Evolutionary conservation across 2,113 vertebrate species (phyloP).

Genomic region (Aegotheles bennettii): DNA sequence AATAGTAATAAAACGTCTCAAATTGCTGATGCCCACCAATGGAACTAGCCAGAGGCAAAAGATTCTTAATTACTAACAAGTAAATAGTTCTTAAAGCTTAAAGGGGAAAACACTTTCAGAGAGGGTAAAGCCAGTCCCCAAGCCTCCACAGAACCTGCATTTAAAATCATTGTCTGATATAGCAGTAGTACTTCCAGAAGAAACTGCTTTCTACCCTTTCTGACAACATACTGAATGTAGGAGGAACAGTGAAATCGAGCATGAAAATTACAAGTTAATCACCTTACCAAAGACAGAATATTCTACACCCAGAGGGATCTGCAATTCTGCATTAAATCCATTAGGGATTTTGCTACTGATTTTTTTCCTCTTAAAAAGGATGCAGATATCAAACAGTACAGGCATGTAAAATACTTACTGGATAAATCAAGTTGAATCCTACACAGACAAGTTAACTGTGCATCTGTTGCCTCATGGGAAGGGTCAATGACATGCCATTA

Average conservation of each 20-base stretch:
- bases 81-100: not conserved
- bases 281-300: not conserved
- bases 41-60: not conserved
- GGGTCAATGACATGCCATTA: not conserved
- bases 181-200: not conserved
- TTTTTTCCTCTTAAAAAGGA: not conserved
- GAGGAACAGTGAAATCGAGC: not conserved
- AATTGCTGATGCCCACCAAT: not conserved
- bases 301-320: not conserved
- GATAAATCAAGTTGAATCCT: not conserved
- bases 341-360: not conserved
- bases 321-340: rapidly evolving
- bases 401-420: not conserved
- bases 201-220: not conserved
- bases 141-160: not conserved
- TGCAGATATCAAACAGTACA: not conserved
- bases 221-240: not conserved
- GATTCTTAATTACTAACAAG: not conserved
- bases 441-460: not conserved
- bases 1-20: not conserved
- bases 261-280: not conserved
- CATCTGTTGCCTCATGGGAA: not conserved
- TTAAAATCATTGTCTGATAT: not conserved
- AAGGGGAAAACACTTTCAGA: not conserved
- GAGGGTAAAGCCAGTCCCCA: not conserved